These are phyloP conservation scores for Pseudopleuronectes americanus DNA, from an alignment of 2,797 vertebrate genomes.

Conservation along the genomic window DNA sequence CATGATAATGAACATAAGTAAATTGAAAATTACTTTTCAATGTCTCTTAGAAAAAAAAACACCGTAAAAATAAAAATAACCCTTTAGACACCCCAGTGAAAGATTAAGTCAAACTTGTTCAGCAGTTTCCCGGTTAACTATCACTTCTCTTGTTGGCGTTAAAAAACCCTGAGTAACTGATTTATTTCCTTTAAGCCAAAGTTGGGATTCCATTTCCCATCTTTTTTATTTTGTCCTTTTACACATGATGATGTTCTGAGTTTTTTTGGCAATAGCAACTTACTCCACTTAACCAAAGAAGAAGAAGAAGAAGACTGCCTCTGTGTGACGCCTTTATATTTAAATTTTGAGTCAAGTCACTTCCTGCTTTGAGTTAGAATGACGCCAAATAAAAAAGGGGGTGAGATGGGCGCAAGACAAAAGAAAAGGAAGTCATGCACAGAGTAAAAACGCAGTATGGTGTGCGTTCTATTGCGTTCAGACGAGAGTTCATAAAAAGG, in stretches of 20 bases:
- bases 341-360: conserved; percentile 53
- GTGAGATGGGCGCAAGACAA: conserved; percentile 60
- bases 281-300: conserved; percentile 48
- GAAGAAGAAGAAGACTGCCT: conserved; percentile 18
- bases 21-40: conserved; percentile 60
- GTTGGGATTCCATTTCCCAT: conserved; percentile 49
- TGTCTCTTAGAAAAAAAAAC: conserved; percentile 53
- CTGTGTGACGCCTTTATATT: conserved; percentile 37
- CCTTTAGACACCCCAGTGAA: conserved; percentile 70
- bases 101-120: conserved; percentile 69
- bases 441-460: conserved; percentile 84
- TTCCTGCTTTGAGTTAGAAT: conserved; percentile 55
- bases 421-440: conserved; percentile 86
- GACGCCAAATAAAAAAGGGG: conserved; percentile 60
- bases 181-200: conserved; percentile 68
- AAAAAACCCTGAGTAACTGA: conserved; percentile 88
- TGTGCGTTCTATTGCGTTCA: conserved; percentile 83
- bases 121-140: conserved; percentile 78
- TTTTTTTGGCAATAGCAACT: conserved; percentile 57
- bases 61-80: conserved; percentile 57
- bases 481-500: conserved; percentile 81
- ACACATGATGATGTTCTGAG: conserved; percentile 43
- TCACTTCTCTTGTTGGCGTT: conserved; percentile 76
- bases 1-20: conserved; percentile 66
- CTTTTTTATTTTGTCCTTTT: neutral